Evolutionary conservation across 2,797 vertebrate genomes (phyloP), one percentile per base, ranked within the genome.

Genomic region (Cygnus olor): DNA sequence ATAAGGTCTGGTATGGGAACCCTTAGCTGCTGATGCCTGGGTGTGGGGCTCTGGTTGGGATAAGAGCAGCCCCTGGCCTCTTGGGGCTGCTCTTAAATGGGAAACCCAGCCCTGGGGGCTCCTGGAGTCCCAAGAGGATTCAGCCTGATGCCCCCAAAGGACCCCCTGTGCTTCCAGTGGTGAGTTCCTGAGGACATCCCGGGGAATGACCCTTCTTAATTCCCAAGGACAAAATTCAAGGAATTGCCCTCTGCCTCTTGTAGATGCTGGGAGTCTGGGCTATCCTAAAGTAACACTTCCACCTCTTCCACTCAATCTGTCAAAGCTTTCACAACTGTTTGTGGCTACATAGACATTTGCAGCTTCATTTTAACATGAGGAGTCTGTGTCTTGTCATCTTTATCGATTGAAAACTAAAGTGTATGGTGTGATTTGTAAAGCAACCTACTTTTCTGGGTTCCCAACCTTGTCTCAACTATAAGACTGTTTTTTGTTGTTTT

Each of bases 21-120:
- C 58, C 34, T 0, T 0, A 40, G 34, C 2, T 0, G 0, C 24
- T 32, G 34, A 15, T 58, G n/a, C 27, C 8, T 1, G 0, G 21
- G 65, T 1, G 11, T 1, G 8, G 38, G 40, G 42, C 56, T 79
- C 22, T 8, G 56, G 16, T 7, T 34, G 14, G 19, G 21, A 14
- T 8, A 24, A 10, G 17, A 61, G 42, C 40, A 15, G 11, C n/a
- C 24, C 30, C 13, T 7, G 25, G 17, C 5, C 40, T 44, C 3
- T 2, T 14, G 25, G 7, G 45, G 28, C 42, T 82, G 77, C 53
- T 38, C 17, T 9, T 45, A 11, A 36, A 9, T 32, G 27, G 40
- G 42, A 51, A 80, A 38, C 24, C 13, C 19, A 70, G n/a, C 14
- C 42, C 22, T 4, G 4, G 49, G 32, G 36, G 8, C 17, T 30